A percentile compares a stretch with the other conserved stretches of the same genome.
Evolutionary conservation across 2,113 vertebrate species (phyloP).

Genomic region (Polyodon spathula): DNA sequence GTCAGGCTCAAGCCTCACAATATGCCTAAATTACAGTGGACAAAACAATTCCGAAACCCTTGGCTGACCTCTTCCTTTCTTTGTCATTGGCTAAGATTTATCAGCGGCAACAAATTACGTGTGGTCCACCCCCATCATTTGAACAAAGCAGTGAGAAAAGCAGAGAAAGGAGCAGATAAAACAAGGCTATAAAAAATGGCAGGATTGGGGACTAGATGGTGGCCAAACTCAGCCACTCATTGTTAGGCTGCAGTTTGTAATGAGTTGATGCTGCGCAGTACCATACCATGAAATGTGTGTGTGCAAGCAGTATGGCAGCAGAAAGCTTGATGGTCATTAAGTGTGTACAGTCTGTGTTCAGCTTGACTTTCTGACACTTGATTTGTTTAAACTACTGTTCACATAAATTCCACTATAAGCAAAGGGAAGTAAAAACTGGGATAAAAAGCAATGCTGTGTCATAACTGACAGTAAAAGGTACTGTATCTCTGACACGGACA

Average conservation of each 20-base stretch:
- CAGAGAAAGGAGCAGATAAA: conserved; percentile 13
- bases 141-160: conserved; percentile 24
- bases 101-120: conserved; percentile 30
- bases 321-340: no score
- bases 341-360: no score
- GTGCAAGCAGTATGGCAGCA: no score
- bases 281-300: no score
- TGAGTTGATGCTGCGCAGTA: conserved; percentile 26
- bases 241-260: conserved; percentile 27
- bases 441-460: no score
- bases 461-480: no score
- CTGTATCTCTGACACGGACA: no score
- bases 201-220: conserved; percentile 32
- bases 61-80: conserved; percentile 28
- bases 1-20: conserved; percentile 28
- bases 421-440: no score
- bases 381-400: no score
- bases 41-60: conserved; percentile 28
- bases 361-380: no score
- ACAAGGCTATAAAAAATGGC: conserved; percentile 29
- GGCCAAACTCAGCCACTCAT: conserved; percentile 25
- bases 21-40: conserved; percentile 26
- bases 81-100: conserved; percentile 32
- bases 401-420: no score
- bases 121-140: conserved; percentile 28